phyloP scores from a whole-genome alignment of 2,113 vertebrate genomes.

The Lophura nycthemera region DNA sequence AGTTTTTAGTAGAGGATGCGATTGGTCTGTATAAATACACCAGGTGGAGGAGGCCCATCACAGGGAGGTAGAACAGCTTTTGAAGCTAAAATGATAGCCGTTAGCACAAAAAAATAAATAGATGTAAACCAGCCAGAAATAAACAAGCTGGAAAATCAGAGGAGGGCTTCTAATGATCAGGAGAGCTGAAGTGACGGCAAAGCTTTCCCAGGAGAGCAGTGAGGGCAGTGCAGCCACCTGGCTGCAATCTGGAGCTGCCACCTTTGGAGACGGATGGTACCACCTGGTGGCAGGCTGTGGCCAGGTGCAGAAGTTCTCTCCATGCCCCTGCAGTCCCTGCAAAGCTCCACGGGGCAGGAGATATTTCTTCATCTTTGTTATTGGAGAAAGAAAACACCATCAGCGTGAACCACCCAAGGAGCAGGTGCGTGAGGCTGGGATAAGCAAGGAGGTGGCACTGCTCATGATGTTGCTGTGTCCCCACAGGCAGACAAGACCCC shows the following conservation, averaged over 20 bases:
- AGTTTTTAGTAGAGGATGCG: not conserved
- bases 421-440: not conserved
- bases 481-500: not conserved
- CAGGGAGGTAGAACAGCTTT: constrained; percentile 59
- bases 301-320: not conserved
- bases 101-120: constrained; percentile 49
- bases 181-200: not conserved
- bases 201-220: not conserved
- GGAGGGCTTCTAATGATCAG: not conserved
- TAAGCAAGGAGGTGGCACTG: not conserved
- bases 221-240: not conserved
- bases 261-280: not conserved
- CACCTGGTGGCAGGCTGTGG: not conserved
- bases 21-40: constrained; percentile 60
- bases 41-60: constrained; percentile 56
- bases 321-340: not conserved
- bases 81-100: not conserved
- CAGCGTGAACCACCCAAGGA: not conserved
- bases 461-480: not conserved
- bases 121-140: constrained; percentile 37
- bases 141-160: constrained; percentile 32
- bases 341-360: accelerated
- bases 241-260: not conserved
- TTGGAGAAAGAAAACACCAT: not conserved
- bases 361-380: not conserved